Evolutionary conservation across 2,888 invertebrate species (phyloP), one percentile per base, ranked within the genome.

Genomic region (Trichopria drosophilae): DNA sequence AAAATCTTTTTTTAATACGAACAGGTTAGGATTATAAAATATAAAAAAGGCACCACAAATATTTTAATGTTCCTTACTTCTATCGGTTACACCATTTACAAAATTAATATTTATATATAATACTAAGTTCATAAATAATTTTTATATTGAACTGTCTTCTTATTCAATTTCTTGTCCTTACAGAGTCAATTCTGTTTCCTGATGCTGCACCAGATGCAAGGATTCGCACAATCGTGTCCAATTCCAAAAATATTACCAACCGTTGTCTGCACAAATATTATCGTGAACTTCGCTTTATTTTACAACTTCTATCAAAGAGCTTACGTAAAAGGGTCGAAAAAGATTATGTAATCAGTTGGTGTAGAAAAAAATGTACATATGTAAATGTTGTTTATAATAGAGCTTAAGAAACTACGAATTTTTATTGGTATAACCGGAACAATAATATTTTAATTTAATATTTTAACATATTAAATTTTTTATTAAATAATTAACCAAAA

Each of bases 261-360:
- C 0, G 63, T 84, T 32, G 83, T 80, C 64, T 73, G 82, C 32
- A 75, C 81, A 0, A 83, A 85, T 58, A 77, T 87, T 3, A 43
- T 78, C 44, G 68, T 84, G 45, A 82, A 87, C 19, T 84, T 84
- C 63, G 82, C 82, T 64, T 81, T 87, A 76, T 88, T 88, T 64
- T 82, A 81, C 45, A 77, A 85, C 44, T 87, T 87, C 68, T 87
- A 83, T 58, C 77, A 73, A 53, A 75, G 78, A 35, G 80, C 79
- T 55, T 86, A 86, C 39, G 23, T 3, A 15, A 44, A 49, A 29
- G 22, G 16, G 4, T 10, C 19, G 5, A 57, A 57, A 32, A 37
- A 35, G 6, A 19, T 6, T 24, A 24, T 10, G 24, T 10, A 39
- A n/a, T 24, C 6, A 24, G 10, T 24, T 9, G 6, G 6, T 24